phyloP scores from a whole-genome alignment of 2,888 invertebrate genomes.

The Andrena bicolor region DNA sequence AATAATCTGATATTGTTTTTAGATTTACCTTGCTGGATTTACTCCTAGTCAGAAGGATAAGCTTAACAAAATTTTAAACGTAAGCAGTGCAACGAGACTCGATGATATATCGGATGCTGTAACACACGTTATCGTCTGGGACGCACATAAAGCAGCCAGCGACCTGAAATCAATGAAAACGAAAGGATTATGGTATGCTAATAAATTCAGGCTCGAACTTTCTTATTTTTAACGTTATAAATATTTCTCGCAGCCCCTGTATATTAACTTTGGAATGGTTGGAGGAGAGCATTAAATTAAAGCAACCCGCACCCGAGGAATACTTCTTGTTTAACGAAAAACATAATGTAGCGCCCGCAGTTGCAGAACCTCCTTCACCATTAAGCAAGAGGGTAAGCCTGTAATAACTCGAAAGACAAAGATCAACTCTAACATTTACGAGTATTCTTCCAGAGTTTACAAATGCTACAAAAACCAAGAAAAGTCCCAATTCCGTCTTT shows the following conservation, averaged over 20 bases:
- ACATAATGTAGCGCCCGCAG: slow-evolving; percentile 64
- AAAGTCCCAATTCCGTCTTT: slow-evolving; percentile 82
- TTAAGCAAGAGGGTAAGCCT: slow-evolving; percentile 87
- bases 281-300: slow-evolving; percentile 89
- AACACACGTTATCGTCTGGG: slow-evolving; percentile 93
- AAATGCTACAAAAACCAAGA: slow-evolving; percentile 85
- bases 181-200: slow-evolving; percentile 76
- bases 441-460: slow-evolving; percentile 84
- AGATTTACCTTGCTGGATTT: slow-evolving; percentile 91
- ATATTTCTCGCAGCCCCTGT: slow-evolving; percentile 85
- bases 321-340: slow-evolving; percentile 78
- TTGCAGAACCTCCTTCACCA: slow-evolving; percentile 86
- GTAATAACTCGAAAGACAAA: neutral
- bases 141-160: slow-evolving; percentile 84
- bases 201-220: neutral
- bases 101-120: slow-evolving; percentile 91
- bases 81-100: slow-evolving; percentile 93
- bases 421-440: neutral
- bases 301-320: slow-evolving; percentile 87
- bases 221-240: neutral
- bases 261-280: slow-evolving; percentile 92
- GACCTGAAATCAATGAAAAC: slow-evolving; percentile 85
- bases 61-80: slow-evolving; percentile 89
- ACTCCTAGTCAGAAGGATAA: slow-evolving; percentile 88
- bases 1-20: slow-evolving; percentile 24